phyloP scores from a whole-genome alignment of 1,140 invertebrate species.

The Atta cephalotes region DNA sequence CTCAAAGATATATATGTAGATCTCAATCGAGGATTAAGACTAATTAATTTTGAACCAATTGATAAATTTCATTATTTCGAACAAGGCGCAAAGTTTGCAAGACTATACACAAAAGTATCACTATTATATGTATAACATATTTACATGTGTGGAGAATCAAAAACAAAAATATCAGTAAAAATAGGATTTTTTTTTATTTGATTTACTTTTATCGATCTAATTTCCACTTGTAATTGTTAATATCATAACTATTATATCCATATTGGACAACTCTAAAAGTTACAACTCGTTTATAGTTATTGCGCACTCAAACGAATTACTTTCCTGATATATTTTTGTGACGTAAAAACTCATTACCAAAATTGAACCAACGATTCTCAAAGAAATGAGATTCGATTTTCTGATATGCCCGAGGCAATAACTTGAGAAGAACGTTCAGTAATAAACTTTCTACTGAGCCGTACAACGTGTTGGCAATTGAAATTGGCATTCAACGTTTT shows the following conservation, averaged over 20 bases:
- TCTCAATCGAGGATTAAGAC: not conserved
- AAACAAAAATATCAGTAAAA: not conserved
- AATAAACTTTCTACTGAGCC: constrained; percentile 68
- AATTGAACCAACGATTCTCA: constrained; percentile 20
- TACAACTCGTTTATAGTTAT: constrained; percentile 1
- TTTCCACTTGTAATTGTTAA: no score
- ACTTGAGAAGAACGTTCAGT: constrained; percentile 33
- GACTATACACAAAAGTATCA: not conserved
- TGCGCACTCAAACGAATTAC: not conserved
- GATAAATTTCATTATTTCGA: not conserved
- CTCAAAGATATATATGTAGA: not conserved
- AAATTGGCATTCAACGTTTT: constrained; percentile 17
- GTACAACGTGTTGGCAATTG: constrained; percentile 17
- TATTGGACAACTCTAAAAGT: constrained; percentile 11
- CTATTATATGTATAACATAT: not conserved
- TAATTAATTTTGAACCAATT: constrained; percentile 7
- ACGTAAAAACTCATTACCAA: constrained; percentile 36
- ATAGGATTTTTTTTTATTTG: no score
- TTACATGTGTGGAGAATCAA: not conserved
- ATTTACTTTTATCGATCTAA: no score
- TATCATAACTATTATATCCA: no score
- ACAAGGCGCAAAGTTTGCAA: not conserved
- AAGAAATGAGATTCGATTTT: constrained; percentile 57
- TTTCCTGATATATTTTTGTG: constrained; percentile 1
- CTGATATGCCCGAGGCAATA: constrained; percentile 45